These are phyloP conservation scores for Cephus sareptanus DNA, from an alignment of 2,888 invertebrate genomes.

Conservation along the genomic window DNA sequence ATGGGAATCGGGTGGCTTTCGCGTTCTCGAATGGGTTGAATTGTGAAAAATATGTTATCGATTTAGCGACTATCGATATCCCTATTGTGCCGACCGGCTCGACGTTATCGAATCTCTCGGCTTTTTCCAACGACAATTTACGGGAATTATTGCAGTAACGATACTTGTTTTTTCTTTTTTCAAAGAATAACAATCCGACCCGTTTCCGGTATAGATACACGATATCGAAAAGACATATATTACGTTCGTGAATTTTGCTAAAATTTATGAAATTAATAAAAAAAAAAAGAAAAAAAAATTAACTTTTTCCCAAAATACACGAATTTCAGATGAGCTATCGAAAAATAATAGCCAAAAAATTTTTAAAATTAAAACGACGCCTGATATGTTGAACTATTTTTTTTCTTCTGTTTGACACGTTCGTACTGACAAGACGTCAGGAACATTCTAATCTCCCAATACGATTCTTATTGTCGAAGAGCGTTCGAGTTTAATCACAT, in stretches of 20 bases:
- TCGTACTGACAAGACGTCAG: background rate
- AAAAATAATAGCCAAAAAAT: background rate
- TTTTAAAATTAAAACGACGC: no score
- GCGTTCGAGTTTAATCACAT: background rate
- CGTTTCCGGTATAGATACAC: background rate
- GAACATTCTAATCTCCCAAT: background rate
- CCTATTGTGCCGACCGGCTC: constrained; percentile 27
- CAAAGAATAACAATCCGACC: background rate
- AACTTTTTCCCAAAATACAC: background rate
- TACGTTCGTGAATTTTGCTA: background rate
- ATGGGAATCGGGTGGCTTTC: background rate
- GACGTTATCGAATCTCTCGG: constrained; percentile 18
- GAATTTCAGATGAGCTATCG: background rate
- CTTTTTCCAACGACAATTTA: constrained; percentile 19
- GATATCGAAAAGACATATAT: background rate
- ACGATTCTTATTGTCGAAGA: background rate
- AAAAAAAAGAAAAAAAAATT: no score
- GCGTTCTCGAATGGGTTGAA: background rate
- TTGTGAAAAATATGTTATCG: constrained; percentile 27
- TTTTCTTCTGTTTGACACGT: background rate
- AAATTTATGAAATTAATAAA: background rate
- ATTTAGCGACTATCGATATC: constrained; percentile 40
- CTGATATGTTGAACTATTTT: background rate
- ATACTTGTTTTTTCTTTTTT: constrained; percentile 14
- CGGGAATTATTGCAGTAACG: constrained; percentile 42